Evolutionary conservation across 53 echinoderm and acorn worm species (phyloP), one percentile per base, ranked within the genome.

Genomic region (Holothuria leucospilota): DNA sequence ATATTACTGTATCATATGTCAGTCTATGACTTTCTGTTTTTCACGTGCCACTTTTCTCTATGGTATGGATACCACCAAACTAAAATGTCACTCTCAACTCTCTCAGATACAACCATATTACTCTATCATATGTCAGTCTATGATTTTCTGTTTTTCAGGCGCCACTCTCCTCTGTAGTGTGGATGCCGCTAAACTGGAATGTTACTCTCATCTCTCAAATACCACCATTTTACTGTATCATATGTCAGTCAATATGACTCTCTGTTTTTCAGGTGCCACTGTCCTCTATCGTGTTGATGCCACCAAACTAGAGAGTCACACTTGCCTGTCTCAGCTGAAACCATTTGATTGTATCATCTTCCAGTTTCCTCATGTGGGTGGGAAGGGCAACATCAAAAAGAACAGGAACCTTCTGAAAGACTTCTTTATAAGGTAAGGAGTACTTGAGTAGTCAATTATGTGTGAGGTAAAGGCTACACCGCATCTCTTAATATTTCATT

Each of bases 351-450:
- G 85, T 29, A 89, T 99, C 71, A 82, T 99, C 81, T 99, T 99
- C 85, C 95, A 93, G 80, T 99, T 99, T 69, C 99, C 99, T 28
- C 99, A 99, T 84, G 77, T 93, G 38, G 90, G 91, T 51, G 92
- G 99, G 10, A 99, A 99, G 59, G 92, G 89, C 28, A 93, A 92
- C 77, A 93, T 99, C 23, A 88, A 89, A 49, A 92, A 88, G 85
- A 99, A 99, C 91, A 90, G 99, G 73, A 82, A 92, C 3, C 90
- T 99, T 28, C 87, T 99, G 4, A 92, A 78, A 75, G 70, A 77
- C 6, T 95, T 99, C 78, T 99, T 99, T 71, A 74, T 78, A 46
- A 95, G 99, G 99, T 95, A 86, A 69, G 62, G 12, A 40, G 9
- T 9, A 41, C 13, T 51, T 16, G 41, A 46, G 21, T 13, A 11